These are phyloP conservation scores for Mimachlamys varia DNA, from an alignment of 2,888 invertebrate species.

Conservation along the genomic window DNA sequence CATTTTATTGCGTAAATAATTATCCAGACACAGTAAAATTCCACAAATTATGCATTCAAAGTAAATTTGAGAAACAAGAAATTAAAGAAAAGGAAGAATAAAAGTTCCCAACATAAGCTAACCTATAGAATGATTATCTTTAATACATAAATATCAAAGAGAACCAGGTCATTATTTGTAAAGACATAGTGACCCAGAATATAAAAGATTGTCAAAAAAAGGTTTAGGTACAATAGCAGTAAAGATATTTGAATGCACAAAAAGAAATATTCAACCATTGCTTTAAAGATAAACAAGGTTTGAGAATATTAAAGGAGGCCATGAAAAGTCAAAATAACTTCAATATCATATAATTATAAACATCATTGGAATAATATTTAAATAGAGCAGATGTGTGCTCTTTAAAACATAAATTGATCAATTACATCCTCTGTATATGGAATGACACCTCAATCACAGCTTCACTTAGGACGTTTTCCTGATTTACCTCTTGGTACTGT, in stretches of 20 bases:
- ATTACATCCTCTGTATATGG: too few relatives aligned
- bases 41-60: background rate
- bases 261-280: background rate
- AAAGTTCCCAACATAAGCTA: background rate
- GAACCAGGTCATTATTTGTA: background rate
- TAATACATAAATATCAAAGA: background rate
- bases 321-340: too few relatives aligned
- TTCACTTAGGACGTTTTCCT: too few relatives aligned
- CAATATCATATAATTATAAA: too few relatives aligned
- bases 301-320: too few relatives aligned
- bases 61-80: background rate
- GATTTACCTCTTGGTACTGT: too few relatives aligned
- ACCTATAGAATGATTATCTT: background rate
- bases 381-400: too few relatives aligned
- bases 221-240: background rate
- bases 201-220: constrained; percentile 12
- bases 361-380: too few relatives aligned
- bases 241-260: background rate
- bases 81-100: background rate
- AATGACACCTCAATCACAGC: too few relatives aligned
- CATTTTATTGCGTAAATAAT: background rate
- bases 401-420: too few relatives aligned
- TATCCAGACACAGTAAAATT: background rate
- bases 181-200: background rate
- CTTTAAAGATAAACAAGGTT: too few relatives aligned